A percentile compares a stretch with the other conserved stretches of the same genome.
Evolutionary conservation across 2,888 invertebrate species (phyloP).

Genomic region (Ommatoiulus sabulosus): DNA sequence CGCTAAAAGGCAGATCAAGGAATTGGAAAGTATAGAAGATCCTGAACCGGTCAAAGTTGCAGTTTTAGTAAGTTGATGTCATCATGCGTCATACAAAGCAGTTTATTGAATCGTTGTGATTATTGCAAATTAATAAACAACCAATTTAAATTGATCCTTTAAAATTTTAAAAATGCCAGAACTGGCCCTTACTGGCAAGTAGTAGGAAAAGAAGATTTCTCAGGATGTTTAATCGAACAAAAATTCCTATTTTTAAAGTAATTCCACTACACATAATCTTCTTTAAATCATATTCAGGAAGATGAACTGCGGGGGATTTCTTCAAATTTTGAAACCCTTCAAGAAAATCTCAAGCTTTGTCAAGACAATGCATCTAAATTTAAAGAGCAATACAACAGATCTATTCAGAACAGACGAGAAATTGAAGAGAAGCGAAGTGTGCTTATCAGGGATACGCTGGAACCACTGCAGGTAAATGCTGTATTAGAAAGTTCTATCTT

Average conservation of each 20-base stretch:
- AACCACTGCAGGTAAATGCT: background rate
- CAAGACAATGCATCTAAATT: slow-evolving; percentile 1
- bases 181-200: too few species aligned
- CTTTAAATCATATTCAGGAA: slow-evolving; percentile 62
- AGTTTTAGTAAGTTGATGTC: slow-evolving; percentile 64
- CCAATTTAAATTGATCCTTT: too few species aligned
- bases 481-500: too few species aligned
- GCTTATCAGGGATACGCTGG: background rate
- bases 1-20: slow-evolving; percentile 63
- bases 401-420: background rate
- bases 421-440: background rate
- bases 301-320: slow-evolving; percentile 63
- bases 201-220: too few species aligned
- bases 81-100: too few species aligned
- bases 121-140: too few species aligned
- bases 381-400: background rate
- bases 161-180: too few species aligned
- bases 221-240: too few species aligned
- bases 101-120: too few species aligned
- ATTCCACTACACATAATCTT: too few species aligned
- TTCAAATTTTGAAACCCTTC: background rate
- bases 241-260: too few species aligned
- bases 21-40: slow-evolving; percentile 65
- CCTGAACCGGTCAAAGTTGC: slow-evolving; percentile 66
- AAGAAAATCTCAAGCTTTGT: background rate